Base-by-base conservation (phyloP, 2,888 invertebrate species). In the Nemapogon koenigi region DNA sequence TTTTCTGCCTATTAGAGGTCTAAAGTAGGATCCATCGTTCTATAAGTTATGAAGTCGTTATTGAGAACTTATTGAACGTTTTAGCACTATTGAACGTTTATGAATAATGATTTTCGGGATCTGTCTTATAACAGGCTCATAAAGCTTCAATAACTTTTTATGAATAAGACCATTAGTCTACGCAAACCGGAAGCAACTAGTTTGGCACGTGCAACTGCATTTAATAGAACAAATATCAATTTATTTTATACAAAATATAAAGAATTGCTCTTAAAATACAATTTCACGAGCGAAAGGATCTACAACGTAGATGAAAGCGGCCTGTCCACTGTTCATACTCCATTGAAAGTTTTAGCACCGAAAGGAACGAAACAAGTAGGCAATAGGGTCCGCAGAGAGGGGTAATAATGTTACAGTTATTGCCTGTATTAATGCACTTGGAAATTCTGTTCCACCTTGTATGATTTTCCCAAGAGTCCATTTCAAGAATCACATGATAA, bases 391-490 rank as follows among this genome's bases (percentile, higher is more conserved):
- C 22, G 22, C 22, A 22, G 4, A 27, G 13, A 13, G 28, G 13
- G 28, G 28, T n/a, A 27, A 27, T 27, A 27, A 27, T n/a, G n/a
- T 27, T 7, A 22, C n/a, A 27, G n/a, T 27, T n/a, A 27, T 27
- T 27, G 30, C 18, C 18, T 37, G 37, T 14, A 29, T 37, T 17
- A 37, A 37, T 30, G 37, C 28, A 13, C 37, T 37, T 29, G 37
- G 31, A 13, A 37, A 37, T 37, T 29, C 29, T 37, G 30, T 37
- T 29, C 37, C 37, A 19, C 30, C 30, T 6, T 37, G 37, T 22
- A 37, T 37, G 30, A 37, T 37, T 37, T 37, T 37, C 16, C 37
- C 8, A 15, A 38, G 38, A 22, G 38, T 38, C n/a, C 30, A 38
- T 18, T 38, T 30, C 30, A 38, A 38, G 15, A 18, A 1, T 30